These are phyloP conservation scores for Odontothrips loti DNA, from an alignment of 2,888 invertebrate species.

Conservation along the genomic window DNA sequence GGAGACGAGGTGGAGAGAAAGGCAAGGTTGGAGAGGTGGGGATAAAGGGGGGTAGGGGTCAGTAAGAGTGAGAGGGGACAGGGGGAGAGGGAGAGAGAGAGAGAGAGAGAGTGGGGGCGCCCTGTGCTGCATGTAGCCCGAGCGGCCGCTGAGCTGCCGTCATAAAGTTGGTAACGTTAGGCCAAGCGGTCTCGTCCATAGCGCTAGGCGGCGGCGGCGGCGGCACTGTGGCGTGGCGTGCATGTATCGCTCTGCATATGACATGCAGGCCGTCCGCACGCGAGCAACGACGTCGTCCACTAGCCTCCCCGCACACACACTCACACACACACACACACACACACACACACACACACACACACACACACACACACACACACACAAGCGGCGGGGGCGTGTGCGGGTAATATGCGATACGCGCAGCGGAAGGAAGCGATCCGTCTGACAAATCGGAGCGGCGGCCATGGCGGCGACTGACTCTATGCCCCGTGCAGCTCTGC, in stretches of 20 bases:
- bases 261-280: slow-evolving; percentile 18
- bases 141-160: neutral
- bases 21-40: no score
- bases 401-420: neutral
- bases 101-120: neutral
- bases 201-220: neutral
- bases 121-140: neutral
- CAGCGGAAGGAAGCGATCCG: slow-evolving; percentile 7
- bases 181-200: neutral
- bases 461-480: no score
- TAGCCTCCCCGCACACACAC: neutral
- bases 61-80: no score
- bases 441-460: slow-evolving; percentile 1
- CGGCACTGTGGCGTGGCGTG: neutral
- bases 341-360: no score
- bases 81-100: neutral
- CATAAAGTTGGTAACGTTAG: slow-evolving; percentile 25
- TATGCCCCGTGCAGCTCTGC: no score
- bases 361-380: neutral
- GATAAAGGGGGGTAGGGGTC: no score
- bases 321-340: no score
- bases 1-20: no score
- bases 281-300: neutral
- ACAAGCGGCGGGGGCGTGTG: neutral
- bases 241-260: slow-evolving; percentile 17